Evolutionary conservation across 2,888 invertebrate genomes (phyloP), one percentile per base, ranked within the genome.

Genomic region (Eupeodes latifasciatus): DNA sequence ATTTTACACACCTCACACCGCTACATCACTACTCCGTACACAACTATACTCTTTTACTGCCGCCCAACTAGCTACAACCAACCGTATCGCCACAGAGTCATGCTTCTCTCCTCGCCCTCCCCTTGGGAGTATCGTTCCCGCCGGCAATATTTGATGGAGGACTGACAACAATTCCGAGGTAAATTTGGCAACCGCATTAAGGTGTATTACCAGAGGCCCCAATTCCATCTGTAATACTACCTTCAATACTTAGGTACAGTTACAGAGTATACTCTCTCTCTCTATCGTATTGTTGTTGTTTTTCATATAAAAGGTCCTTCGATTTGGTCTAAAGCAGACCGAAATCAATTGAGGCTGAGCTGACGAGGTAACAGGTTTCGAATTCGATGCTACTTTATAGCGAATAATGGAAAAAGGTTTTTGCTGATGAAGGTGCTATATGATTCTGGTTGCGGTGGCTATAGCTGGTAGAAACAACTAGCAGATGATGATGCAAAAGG

Each of bases 131-230:
- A 51, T 44, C n/a, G 66, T 74, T 74, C 67, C 74, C 76, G 44
- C 19, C 66, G 72, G 72, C 61, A 61, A 34, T 66, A 75, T 81
- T 40, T 88, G 84, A 84, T 74, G 64, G 78, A 77, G 80, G 72
- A 67, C 80, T 76, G 87, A 87, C 83, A 83, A 80, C 83, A 80
- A 80, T 81, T 84, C 67, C 76, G 85, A 81, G 88, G 88, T 88
- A 85, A 81, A 88, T 82, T 88, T 78, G 78, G 78, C 69, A 88
- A 88, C 88, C 88, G 75, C 88, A 88, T 88, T 88, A 81, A 77
- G 81, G 88, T 88, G 85, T 88, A 88, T 88, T 88, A 85, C 81
- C 81, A 77, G 69, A 47, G 71, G 57, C 67, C 72, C 77, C 72
- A 34, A 72, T 72, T 59, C 72, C 64, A 19, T 47, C 14, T 78